Percentiles rank a stretch among this genome's conserved stretches.
Evolutionary conservation across 2,113 vertebrate species (phyloP).

Genomic region (Acanthochromis polyacanthus): DNA sequence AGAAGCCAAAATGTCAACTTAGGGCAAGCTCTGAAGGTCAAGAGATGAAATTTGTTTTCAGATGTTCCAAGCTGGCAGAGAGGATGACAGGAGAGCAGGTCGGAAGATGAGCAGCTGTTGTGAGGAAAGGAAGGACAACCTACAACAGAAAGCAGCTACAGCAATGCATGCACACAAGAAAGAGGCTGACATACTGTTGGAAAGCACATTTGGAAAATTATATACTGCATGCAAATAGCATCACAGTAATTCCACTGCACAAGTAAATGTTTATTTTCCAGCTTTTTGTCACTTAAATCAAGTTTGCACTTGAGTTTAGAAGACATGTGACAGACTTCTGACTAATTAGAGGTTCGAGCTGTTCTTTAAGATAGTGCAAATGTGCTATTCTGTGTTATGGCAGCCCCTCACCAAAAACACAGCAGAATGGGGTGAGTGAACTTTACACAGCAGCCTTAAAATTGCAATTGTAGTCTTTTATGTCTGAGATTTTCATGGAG

Average conservation of each 20-base stretch:
- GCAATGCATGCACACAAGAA: slow-evolving; percentile 33
- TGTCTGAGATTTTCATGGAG: neutral
- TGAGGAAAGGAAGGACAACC: neutral
- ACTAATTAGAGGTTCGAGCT: neutral
- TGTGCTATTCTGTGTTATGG: slow-evolving; percentile 25
- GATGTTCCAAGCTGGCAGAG: slow-evolving; percentile 1
- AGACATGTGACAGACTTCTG: too few species aligned
- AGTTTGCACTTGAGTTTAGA: too few species aligned
- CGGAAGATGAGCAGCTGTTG: slow-evolving; percentile 17
- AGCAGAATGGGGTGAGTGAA: slow-evolving; percentile 11
- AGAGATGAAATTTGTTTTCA: slow-evolving; percentile 36
- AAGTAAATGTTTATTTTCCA: neutral
- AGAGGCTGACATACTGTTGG: slow-evolving; percentile 43
- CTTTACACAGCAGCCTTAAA: slow-evolving; percentile 50
- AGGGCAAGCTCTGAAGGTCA: slow-evolving; percentile 25
- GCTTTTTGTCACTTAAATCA: too few species aligned
- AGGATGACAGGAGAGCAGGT: neutral
- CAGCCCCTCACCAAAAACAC: slow-evolving; percentile 15
- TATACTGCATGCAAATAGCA: neutral
- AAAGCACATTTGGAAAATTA: neutral
- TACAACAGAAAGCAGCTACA: slow-evolving; percentile 14
- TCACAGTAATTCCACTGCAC: neutral
- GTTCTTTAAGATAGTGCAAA: neutral
- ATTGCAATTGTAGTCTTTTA: neutral
- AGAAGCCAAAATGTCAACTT: slow-evolving; percentile 19